Conservation (phyloP, 2,888 invertebrate genomes). For the Agrotis puta region DNA sequence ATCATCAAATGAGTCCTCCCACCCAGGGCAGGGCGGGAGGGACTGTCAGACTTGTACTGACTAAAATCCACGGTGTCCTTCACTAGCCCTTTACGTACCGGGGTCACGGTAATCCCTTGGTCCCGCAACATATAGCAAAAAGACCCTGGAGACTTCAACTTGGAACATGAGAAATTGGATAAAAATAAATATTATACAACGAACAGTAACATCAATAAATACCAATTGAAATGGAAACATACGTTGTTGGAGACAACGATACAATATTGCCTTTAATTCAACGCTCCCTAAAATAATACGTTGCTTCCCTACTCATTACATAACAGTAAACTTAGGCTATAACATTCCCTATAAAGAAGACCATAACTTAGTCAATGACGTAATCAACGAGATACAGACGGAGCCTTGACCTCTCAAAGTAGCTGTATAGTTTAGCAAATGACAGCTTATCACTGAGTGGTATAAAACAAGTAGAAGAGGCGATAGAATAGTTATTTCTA, state of each 20-base stretch:
- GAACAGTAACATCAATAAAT: background rate
- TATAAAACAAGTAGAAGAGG: conserved; percentile 48
- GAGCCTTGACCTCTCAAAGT: conserved; percentile 56
- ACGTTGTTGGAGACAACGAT: too few relatives aligned
- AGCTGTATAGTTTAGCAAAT: conserved; percentile 40
- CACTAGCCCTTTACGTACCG: too few relatives aligned
- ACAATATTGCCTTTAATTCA: conserved; percentile 17
- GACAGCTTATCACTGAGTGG: conserved; percentile 37
- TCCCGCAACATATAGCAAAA: too few relatives aligned
- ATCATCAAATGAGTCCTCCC: too few relatives aligned
- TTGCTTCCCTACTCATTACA: conserved; percentile 50
- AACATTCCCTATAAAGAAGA: conserved; percentile 59
- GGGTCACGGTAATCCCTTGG: too few relatives aligned
- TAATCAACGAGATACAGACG: conserved; percentile 53
- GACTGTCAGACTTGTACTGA: too few relatives aligned
- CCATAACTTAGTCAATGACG: conserved; percentile 59
- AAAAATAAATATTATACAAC: too few relatives aligned
- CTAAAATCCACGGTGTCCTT: too few relatives aligned
- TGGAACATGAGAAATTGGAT: too few relatives aligned
- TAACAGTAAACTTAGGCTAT: conserved; percentile 50
- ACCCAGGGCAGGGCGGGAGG: too few relatives aligned
- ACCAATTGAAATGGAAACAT: background rate
- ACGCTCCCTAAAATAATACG: conserved; percentile 34
- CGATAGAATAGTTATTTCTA: conserved; percentile 22
- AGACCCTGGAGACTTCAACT: too few relatives aligned